phyloP scores from a whole-genome alignment of 2,888 invertebrate genomes.

The Standfussiana lucernea region DNA sequence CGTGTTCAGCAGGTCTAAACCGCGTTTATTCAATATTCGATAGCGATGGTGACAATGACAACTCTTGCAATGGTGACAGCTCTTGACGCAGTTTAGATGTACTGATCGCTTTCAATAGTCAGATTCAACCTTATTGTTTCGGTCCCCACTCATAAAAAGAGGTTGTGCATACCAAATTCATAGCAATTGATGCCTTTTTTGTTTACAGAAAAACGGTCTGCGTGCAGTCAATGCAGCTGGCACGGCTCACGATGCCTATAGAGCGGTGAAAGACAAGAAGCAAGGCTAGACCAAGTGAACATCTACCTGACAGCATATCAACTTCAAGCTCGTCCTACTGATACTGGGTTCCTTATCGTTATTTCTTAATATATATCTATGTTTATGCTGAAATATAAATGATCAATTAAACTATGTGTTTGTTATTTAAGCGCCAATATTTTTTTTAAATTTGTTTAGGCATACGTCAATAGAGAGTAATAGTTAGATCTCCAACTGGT shows the following conservation, averaged over 20 bases:
- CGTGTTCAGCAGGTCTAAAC: not conserved
- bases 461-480: no score
- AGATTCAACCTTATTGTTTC: not conserved
- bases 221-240: slow-evolving; percentile 56
- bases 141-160: no score
- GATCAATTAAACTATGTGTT: slow-evolving; percentile 1
- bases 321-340: not conserved
- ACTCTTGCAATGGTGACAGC: no score
- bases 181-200: not conserved
- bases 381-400: slow-evolving; percentile 22
- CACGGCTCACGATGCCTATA: slow-evolving; percentile 52
- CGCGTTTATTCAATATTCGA: not conserved
- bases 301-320: no score
- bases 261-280: slow-evolving; percentile 48
- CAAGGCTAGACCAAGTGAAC: slow-evolving; percentile 31
- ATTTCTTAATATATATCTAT: slow-evolving; percentile 5
- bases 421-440: not conserved
- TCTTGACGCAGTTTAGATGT: no score
- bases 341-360: not conserved
- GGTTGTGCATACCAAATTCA: not conserved
- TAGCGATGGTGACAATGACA: not conserved
- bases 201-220: slow-evolving; percentile 58
- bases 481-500: no score
- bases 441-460: no score
- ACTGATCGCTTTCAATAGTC: not conserved